A percentile compares a stretch with the other conserved stretches of the same genome.
These are phyloP conservation scores for Ctenicera cuprea DNA, from an alignment of 2,888 invertebrate species.

Conservation along the genomic window DNA sequence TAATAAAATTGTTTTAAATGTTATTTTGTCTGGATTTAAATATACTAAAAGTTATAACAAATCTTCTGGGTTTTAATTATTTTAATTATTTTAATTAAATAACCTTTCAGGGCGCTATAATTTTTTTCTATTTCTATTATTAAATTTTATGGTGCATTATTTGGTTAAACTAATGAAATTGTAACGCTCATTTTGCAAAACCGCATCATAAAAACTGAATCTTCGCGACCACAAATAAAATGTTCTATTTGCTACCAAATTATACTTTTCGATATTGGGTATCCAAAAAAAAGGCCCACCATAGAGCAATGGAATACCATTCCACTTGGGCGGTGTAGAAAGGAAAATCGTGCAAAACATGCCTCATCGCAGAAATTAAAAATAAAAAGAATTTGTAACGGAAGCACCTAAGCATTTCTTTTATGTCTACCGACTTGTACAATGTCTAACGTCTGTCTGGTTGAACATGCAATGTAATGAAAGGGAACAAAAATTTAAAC, in stretches of 20 bases:
- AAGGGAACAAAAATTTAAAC: not conserved
- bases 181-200: too few species aligned
- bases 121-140: too few species aligned
- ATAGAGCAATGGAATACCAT: constrained; percentile 3
- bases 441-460: constrained; percentile 11
- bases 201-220: too few species aligned
- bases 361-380: constrained; percentile 20
- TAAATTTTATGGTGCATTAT: too few species aligned
- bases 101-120: too few species aligned
- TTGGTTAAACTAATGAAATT: too few species aligned
- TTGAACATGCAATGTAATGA: constrained; percentile 13
- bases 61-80: too few species aligned
- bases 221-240: not conserved
- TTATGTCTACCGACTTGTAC: constrained; percentile 17
- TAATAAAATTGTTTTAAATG: too few species aligned
- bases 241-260: not conserved
- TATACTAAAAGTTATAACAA: too few species aligned
- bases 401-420: constrained; percentile 20
- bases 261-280: not conserved
- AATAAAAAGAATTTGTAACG: constrained; percentile 23
- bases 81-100: too few species aligned
- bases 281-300: constrained; percentile 2
- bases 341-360: constrained; percentile 29
- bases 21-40: too few species aligned
- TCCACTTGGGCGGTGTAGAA: constrained; percentile 20